Base-by-base conservation (phyloP, 2,888 invertebrate species). In the Rhopalosiphum nymphaeae region DNA sequence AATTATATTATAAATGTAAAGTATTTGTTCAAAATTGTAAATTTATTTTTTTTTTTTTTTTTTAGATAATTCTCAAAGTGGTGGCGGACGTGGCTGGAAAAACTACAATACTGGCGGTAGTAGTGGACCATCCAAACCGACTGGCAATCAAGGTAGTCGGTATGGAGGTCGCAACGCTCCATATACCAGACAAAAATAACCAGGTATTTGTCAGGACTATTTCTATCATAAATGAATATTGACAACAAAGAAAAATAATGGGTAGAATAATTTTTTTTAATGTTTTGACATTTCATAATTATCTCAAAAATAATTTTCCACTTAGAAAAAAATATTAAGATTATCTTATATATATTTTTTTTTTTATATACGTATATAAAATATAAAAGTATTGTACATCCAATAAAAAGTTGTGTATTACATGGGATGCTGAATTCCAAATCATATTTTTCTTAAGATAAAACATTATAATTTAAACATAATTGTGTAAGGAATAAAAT, bases 81-180 rank as follows among this genome's bases (percentile, higher is more conserved):
- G 92, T 49, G 57, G 93, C 13, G 86, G 90, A 11, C 93, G 93
- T 86, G 93, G 93, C 7, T 94, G 93, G 93, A 94, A 94, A 49
- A 94, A 94, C 13, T 94, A 94, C 49, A 94, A 86, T 86, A 90
- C 93, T 61, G 93, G 93, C n/a, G 84, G 93, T 57, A 89, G 86
- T 67, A 86, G 89, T 90, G 93, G 89, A 86, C 93, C 93, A 42
- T 94, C 93, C 84, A 94, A 94, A 94, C 85, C 84, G 90, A 85
- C 93, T 85, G 93, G 93, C 36, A 94, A 94, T 85, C 93, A 94
- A 88, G 94, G 94, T 91, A 93, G 94, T 88, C 94, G 95, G 91
- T 95, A 94, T 94, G 94, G 94, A 90, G 92, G 94, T 89, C 94
- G 95, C 92, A 95, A 57, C 29, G 49, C 90, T 61, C 93, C 93